These are phyloP conservation scores for Furcula furcula DNA, from an alignment of 2,888 invertebrate species.

Conservation along the genomic window DNA sequence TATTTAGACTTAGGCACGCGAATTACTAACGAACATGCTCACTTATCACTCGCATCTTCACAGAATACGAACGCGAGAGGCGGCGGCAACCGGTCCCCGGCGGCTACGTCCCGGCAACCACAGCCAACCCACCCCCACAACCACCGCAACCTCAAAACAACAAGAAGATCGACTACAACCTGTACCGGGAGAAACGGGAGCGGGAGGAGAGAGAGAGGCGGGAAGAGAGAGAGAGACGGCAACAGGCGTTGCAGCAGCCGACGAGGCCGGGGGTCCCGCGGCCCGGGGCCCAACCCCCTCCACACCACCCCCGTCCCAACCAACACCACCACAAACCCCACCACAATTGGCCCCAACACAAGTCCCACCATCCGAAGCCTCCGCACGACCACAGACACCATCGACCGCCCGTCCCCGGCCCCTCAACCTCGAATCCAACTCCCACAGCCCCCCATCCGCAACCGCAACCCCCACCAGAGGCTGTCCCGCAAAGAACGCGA, in stretches of 20 bases:
- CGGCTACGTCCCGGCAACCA: conserved; percentile 68
- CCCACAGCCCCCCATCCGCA: conserved; percentile 31
- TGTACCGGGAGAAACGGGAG: conserved; percentile 85
- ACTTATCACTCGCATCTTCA: too few relatives aligned
- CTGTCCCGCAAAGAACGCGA: conserved; percentile 60
- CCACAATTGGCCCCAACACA: conserved; percentile 60
- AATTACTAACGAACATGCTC: too few relatives aligned
- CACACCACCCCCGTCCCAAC: conserved; percentile 40
- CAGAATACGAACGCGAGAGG: conserved; percentile 75
- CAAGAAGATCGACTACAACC: conserved; percentile 81
- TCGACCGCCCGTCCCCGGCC: conserved; percentile 48
- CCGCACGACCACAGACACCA: conserved; percentile 64
- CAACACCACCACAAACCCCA: conserved; percentile 58
- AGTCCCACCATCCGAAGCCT: conserved; percentile 58
- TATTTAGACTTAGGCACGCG: too few relatives aligned
- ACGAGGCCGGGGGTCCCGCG: conserved; percentile 37
- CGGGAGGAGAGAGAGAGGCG: conserved; percentile 79
- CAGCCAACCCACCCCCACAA: conserved; percentile 48
- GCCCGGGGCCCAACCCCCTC: conserved; percentile 38
- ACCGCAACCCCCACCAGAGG: conserved; percentile 27
- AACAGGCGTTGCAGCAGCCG: conserved; percentile 37
- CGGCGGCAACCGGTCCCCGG: conserved; percentile 65
- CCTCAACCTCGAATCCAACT: conserved; percentile 28
- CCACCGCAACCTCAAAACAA: conserved; percentile 74
- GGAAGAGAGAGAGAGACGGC: conserved; percentile 54